Evolutionary conservation across 1,140 invertebrate species (phyloP).

Genomic region (Apis florea): DNA sequence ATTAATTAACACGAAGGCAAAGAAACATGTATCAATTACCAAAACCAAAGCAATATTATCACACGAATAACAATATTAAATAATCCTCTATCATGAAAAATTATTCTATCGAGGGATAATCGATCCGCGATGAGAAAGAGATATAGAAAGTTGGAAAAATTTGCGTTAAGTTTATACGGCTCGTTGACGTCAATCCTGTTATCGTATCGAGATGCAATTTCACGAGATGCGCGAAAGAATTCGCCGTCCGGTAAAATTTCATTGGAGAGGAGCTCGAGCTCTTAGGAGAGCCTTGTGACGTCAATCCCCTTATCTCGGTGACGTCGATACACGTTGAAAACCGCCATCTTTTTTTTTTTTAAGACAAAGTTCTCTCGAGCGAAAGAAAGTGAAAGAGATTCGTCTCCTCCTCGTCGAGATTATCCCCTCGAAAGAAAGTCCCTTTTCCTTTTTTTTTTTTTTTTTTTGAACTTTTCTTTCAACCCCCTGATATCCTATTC

Average conservation of each 20-base stretch:
- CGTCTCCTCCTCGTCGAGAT: background rate
- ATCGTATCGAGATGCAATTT: no score
- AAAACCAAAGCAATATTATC: no score
- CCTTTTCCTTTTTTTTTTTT: background rate
- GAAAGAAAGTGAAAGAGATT: no score
- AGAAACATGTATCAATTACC: no score
- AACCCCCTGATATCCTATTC: no score
- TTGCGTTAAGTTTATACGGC: background rate
- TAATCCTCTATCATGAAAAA: no score
- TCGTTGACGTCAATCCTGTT: background rate
- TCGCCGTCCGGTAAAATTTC: background rate
- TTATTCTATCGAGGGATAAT: background rate
- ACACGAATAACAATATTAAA: no score
- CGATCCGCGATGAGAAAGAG: background rate
- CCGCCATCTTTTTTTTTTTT: no score
- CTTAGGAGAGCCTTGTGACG: background rate
- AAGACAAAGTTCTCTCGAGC: background rate
- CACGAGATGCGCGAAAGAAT: background rate
- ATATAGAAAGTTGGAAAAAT: background rate
- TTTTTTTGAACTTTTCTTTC: background rate
- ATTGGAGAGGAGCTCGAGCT: background rate
- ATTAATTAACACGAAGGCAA: no score
- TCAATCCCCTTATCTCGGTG: conserved; percentile 10
- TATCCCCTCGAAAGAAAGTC: background rate
- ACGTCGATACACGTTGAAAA: background rate